Percentiles rank a stretch among this genome's conserved stretches.
These are phyloP conservation scores for Atrina japonica DNA, from an alignment of 2,888 invertebrate genomes.

Conservation along the genomic window DNA sequence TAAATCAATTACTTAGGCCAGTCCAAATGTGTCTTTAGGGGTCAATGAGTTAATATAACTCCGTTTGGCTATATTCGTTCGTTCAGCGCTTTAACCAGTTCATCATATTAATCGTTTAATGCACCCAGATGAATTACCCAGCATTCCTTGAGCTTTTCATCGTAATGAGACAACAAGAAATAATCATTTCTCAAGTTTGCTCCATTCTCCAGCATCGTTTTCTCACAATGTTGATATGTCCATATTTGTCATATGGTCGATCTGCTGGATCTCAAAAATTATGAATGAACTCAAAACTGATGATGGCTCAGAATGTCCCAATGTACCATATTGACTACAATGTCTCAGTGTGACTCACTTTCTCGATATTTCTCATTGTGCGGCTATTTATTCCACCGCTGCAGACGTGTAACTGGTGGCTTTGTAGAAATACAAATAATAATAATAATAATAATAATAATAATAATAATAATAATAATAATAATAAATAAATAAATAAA, in stretches of 20 bases:
- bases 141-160: constrained; percentile 32
- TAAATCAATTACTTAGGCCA: no score
- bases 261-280: no score
- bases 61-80: constrained; percentile 23
- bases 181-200: constrained; percentile 12
- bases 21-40: no score
- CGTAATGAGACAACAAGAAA: constrained; percentile 34
- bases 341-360: no score
- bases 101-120: not conserved
- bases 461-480: no score
- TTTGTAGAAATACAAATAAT: not conserved
- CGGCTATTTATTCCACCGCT: constrained; percentile 3
- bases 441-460: no score
- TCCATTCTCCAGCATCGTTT: constrained; percentile 33
- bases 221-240: no score
- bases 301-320: not conserved
- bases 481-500: no score
- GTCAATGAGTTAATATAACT: no score
- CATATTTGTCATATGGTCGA: no score
- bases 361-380: not conserved
- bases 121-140: constrained; percentile 15
- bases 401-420: constrained; percentile 3
- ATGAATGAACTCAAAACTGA: no score
- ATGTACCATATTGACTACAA: not conserved
- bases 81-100: constrained; percentile 8